phyloP scores from a whole-genome alignment of 1,140 invertebrate species.

The Drosophila subpulchrella region DNA sequence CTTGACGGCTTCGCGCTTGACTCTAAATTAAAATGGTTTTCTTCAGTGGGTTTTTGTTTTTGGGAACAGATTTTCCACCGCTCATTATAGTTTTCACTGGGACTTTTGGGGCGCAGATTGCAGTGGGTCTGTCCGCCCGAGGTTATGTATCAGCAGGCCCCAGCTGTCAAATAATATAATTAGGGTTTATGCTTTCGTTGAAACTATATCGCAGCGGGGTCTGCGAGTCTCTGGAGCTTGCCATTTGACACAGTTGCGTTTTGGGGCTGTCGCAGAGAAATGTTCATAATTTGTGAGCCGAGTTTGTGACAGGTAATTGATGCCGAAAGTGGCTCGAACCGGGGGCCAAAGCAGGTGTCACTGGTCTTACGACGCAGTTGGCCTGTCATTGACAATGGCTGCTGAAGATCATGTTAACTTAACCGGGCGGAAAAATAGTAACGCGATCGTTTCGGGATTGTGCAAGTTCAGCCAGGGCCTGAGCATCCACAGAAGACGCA shows the following conservation, averaged over 20 bases:
- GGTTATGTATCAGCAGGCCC: slow-evolving; percentile 64
- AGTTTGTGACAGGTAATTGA: slow-evolving; percentile 72
- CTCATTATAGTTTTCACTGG: slow-evolving; percentile 74
- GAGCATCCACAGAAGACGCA: slow-evolving; percentile 42
- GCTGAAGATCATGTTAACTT: slow-evolving; percentile 76
- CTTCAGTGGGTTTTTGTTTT: slow-evolving; percentile 25
- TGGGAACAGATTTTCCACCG: slow-evolving; percentile 59
- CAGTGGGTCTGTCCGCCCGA: slow-evolving; percentile 32
- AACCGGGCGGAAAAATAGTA: slow-evolving; percentile 76
- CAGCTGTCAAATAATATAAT: slow-evolving; percentile 78
- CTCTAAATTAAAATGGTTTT: slow-evolving; percentile 67
- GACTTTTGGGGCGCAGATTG: slow-evolving; percentile 58
- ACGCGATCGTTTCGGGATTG: slow-evolving; percentile 62
- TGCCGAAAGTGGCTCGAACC: slow-evolving; percentile 65
- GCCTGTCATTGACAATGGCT: slow-evolving; percentile 61
- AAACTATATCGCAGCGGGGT: slow-evolving; percentile 64
- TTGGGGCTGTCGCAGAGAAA: slow-evolving; percentile 44
- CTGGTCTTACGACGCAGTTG: slow-evolving; percentile 44
- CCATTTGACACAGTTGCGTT: slow-evolving; percentile 74
- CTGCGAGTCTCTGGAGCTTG: slow-evolving; percentile 22
- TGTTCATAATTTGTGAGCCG: slow-evolving; percentile 71
- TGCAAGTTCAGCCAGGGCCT: slow-evolving; percentile 59
- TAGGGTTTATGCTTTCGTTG: slow-evolving; percentile 66
- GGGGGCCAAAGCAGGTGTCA: slow-evolving; percentile 9
- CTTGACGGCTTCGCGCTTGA: slow-evolving; percentile 69